phyloP scores from a whole-genome alignment of 30 jellyfish, hydroid and myxozoan genomes.

The Catostylus mosaicus region DNA sequence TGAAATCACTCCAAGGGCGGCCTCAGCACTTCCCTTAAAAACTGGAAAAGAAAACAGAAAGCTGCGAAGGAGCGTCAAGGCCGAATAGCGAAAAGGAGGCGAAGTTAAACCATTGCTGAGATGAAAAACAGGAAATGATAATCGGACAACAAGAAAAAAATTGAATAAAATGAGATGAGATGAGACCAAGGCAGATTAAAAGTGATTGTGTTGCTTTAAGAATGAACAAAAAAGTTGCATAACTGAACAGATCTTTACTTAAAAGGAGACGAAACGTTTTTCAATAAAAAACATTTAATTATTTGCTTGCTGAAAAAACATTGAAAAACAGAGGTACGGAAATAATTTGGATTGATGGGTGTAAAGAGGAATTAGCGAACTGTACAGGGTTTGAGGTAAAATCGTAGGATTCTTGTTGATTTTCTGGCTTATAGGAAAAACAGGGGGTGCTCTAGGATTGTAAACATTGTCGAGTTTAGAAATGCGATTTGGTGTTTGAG shows the following conservation, averaged over 20 bases:
- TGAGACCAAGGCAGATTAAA: neutral
- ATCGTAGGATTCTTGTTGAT: no score
- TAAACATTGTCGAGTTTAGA: no score
- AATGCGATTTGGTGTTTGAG: no score
- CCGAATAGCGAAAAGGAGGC: neutral
- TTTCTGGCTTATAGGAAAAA: no score
- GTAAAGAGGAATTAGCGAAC: neutral
- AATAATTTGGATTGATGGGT: neutral
- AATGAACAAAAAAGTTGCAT: neutral
- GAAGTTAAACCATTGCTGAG: neutral
- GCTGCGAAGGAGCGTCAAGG: no score
- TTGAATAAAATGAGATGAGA: neutral
- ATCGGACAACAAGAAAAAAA: neutral
- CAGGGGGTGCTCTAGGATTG: no score
- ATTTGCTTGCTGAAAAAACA: neutral
- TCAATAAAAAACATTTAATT: neutral
- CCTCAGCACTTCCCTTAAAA: no score
- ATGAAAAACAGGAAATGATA: conserved; percentile 25
- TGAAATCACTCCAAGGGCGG: no score
- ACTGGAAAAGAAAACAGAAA: no score
- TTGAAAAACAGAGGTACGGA: neutral
- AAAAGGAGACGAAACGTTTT: neutral
- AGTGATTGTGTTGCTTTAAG: neutral
- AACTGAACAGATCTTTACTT: neutral
- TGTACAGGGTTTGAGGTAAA: no score